Conservation (phyloP, 23 tunicate genomes). For the Ascidia mentula region DNA sequence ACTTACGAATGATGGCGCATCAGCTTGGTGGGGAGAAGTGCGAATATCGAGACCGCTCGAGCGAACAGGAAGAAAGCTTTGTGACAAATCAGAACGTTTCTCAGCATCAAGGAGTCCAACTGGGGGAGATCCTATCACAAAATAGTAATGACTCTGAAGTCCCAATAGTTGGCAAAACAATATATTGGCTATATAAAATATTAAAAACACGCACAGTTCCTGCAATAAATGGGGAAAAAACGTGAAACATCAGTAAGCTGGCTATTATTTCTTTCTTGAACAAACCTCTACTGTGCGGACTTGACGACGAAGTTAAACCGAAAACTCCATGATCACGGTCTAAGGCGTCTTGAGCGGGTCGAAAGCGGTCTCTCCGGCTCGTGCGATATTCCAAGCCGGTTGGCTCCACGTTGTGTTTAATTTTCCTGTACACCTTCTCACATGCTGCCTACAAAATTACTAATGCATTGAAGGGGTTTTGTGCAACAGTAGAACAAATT, state of each 20-base stretch:
- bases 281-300: background rate
- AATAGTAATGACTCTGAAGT: no score
- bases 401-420: conserved; percentile 17
- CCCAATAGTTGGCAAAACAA: no score
- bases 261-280: no score
- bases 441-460: conserved; percentile 33
- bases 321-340: background rate
- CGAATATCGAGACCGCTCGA: background rate
- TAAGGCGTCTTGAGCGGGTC: background rate
- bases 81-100: background rate
- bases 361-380: background rate
- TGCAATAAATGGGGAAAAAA: no score
- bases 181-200: no score
- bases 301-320: background rate
- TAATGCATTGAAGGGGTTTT: no score
- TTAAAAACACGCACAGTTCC: no score
- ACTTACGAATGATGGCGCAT: background rate
- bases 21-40: background rate
- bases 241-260: no score
- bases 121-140: background rate
- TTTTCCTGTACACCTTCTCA: conserved; percentile 47
- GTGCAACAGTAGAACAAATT: no score
- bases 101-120: background rate
- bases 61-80: background rate
- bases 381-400: background rate